phyloP scores from a whole-genome alignment of 2,113 vertebrate species.

The Dolichotis patagonum region DNA sequence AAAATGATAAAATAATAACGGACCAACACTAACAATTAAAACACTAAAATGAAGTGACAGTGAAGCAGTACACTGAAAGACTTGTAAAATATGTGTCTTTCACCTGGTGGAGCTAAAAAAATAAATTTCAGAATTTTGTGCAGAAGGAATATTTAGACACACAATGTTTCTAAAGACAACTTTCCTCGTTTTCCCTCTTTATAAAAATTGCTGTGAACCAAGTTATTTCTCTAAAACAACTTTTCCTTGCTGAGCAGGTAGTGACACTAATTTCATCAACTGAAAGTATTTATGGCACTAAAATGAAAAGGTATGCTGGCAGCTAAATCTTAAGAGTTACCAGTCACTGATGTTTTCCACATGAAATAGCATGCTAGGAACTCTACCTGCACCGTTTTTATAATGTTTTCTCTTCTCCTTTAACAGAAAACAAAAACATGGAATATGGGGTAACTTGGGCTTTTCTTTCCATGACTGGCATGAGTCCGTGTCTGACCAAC shows the following conservation, averaged over 20 bases:
- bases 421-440: neutral
- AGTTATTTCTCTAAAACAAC: conserved; percentile 14
- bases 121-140: neutral
- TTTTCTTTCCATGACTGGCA: neutral
- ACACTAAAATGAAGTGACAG: neutral
- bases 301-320: conserved; percentile 32
- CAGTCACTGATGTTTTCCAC: neutral
- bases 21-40: conserved; percentile 9
- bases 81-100: neutral
- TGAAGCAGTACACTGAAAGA: neutral
- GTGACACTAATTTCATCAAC: conserved; percentile 57
- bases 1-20: conserved; percentile 38
- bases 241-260: conserved; percentile 6
- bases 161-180: conserved; percentile 41
- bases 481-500: neutral
- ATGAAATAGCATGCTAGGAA: conserved; percentile 30
- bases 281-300: conserved; percentile 46
- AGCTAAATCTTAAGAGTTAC: conserved; percentile 46
- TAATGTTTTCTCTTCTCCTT: neutral
- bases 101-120: neutral
- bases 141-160: neutral
- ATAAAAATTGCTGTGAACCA: conserved; percentile 28
- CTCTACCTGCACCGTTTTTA: neutral
- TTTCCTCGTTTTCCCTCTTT: conserved; percentile 32
- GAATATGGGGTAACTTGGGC: neutral